Evolutionary conservation across 2,888 invertebrate species (phyloP).

Genomic region (Dicranocentrus wangi): DNA sequence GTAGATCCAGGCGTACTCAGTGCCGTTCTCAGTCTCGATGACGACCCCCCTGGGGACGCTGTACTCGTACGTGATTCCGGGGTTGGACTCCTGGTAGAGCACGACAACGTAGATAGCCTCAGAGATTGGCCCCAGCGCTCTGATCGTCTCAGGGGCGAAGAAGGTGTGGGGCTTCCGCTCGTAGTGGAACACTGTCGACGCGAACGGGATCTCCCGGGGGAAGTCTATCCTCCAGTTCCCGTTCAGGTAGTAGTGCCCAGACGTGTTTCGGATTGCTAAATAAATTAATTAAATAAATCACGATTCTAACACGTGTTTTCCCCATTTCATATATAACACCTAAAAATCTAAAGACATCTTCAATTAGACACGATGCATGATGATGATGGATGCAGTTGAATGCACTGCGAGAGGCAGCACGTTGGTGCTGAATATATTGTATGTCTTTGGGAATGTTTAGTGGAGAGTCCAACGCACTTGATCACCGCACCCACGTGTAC

Average conservation of each 20-base stretch:
- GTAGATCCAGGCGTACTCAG: slow-evolving; percentile 86
- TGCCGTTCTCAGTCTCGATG: slow-evolving; percentile 78
- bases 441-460: no score
- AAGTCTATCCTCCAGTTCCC: slow-evolving; percentile 96
- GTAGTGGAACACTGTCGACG: slow-evolving; percentile 91
- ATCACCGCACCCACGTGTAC: background rate
- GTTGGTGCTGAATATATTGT: no score
- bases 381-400: no score
- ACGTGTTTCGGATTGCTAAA: slow-evolving; percentile 87
- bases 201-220: slow-evolving; percentile 85
- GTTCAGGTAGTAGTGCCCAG: slow-evolving; percentile 91
- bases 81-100: slow-evolving; percentile 86
- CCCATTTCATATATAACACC: no score
- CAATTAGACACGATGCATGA: no score
- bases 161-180: slow-evolving; percentile 86
- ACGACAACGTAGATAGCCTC: slow-evolving; percentile 90
- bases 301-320: no score
- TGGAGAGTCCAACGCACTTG: no score
- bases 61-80: slow-evolving; percentile 91
- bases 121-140: slow-evolving; percentile 90
- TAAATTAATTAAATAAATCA: slow-evolving; percentile 37
- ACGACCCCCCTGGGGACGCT: slow-evolving; percentile 85
- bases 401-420: no score
- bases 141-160: slow-evolving; percentile 88
- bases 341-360: no score